These are phyloP conservation scores for Myiagra hebetior DNA, from an alignment of 2,113 vertebrate genomes.

Conservation along the genomic window DNA sequence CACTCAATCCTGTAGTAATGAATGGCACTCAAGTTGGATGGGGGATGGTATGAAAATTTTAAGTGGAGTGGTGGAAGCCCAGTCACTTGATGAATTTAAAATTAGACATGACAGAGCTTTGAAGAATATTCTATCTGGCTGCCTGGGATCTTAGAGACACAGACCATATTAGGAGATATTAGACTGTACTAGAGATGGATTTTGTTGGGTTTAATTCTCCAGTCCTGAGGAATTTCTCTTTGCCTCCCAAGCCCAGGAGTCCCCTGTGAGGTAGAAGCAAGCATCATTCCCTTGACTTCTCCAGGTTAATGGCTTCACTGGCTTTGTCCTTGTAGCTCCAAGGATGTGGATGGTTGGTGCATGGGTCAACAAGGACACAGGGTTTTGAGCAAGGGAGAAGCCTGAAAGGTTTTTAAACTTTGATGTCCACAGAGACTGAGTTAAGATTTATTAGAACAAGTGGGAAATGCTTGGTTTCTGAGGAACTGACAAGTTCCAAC, in stretches of 20 bases:
- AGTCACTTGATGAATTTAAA: neutral
- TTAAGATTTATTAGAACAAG: neutral
- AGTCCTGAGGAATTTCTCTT: neutral
- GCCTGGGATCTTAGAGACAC: neutral
- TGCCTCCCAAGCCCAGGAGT: neutral
- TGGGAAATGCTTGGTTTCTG: neutral
- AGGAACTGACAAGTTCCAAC: neutral
- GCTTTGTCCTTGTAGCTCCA: neutral
- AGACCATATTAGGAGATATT: neutral
- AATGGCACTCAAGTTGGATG: neutral
- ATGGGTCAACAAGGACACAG: neutral
- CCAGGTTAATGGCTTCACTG: neutral
- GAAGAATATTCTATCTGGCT: neutral
- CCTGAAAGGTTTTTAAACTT: neutral
- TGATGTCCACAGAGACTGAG: neutral
- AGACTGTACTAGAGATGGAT: neutral
- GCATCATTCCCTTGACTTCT: neutral
- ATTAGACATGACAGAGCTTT: constrained; percentile 5
- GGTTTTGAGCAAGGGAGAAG: neutral
- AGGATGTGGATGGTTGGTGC: neutral
- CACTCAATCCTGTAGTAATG: neutral
- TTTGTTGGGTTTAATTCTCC: neutral
- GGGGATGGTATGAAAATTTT: neutral
- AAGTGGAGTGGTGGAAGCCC: neutral
- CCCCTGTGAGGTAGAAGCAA: neutral